Percentiles rank a stretch among this genome's conserved stretches.
phyloP scores from a whole-genome alignment of 2,888 invertebrate genomes.

The Lithosia quadra region DNA sequence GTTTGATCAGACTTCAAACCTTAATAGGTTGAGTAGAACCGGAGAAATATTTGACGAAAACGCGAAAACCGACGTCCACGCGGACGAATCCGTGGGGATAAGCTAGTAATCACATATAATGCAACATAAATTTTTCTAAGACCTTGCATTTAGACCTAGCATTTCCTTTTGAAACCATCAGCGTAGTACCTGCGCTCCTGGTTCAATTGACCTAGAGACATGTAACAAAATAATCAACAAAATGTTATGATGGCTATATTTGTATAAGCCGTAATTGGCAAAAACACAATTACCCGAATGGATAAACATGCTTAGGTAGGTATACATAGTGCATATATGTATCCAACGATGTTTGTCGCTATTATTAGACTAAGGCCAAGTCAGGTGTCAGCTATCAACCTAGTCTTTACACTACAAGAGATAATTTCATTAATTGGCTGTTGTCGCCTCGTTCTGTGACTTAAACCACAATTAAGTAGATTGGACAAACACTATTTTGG shows the following conservation, averaged over 20 bases:
- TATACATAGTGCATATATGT: background rate
- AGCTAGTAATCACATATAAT: too few relatives aligned
- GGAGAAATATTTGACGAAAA: too few relatives aligned
- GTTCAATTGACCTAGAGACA: background rate
- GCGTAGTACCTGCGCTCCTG: background rate
- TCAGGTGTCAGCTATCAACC: constrained; percentile 15
- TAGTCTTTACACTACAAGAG: constrained; percentile 19
- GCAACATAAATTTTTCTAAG: too few relatives aligned
- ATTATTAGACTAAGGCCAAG: constrained; percentile 20
- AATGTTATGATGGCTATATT: background rate
- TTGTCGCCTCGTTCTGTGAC: constrained; percentile 27
- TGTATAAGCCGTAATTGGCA: constrained; percentile 14
- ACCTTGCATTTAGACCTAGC: too few relatives aligned
- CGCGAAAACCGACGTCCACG: too few relatives aligned
- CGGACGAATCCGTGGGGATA: too few relatives aligned
- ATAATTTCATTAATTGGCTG: constrained; percentile 43
- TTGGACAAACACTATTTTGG: constrained; percentile 34
- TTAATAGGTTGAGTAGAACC: too few relatives aligned
- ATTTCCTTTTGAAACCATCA: background rate
- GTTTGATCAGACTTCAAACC: too few relatives aligned
- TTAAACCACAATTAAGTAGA: constrained; percentile 44
- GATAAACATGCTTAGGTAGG: constrained; percentile 12
- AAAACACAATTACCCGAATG: constrained; percentile 22
- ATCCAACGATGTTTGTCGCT: constrained; percentile 11
- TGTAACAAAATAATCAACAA: background rate